Percentiles rank a stretch among this genome's conserved stretches.
Conservation (phyloP, 2,113 vertebrate genomes). For the Guaruba guarouba region DNA sequence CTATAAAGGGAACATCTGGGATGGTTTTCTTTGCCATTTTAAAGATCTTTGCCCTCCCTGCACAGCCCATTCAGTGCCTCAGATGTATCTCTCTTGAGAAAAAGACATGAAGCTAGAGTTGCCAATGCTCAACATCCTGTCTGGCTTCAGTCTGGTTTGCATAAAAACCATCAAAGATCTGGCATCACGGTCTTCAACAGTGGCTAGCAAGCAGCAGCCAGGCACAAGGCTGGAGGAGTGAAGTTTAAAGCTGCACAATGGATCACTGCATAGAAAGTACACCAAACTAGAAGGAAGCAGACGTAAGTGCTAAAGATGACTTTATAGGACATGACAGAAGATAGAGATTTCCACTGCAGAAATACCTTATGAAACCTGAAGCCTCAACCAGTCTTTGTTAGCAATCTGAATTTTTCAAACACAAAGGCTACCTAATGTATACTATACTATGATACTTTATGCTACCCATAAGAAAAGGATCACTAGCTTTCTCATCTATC, state of each 20-base stretch:
- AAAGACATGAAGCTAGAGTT: not conserved
- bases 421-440: accelerated
- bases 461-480: not conserved
- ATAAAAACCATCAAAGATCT: not conserved
- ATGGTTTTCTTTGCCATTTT: not conserved
- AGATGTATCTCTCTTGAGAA: not conserved
- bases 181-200: not conserved
- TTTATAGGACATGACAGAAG: not conserved
- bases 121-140: not conserved
- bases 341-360: not conserved
- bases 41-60: not conserved
- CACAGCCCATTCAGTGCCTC: not conserved
- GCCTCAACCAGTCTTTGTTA: accelerated
- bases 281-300: not conserved
- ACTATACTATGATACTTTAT: not conserved
- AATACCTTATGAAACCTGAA: not conserved
- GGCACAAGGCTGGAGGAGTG: not conserved
- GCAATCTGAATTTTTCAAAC: not conserved
- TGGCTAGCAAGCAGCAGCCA: not conserved
- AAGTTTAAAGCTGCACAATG: not conserved
- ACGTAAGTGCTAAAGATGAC: not conserved
- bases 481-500: not conserved
- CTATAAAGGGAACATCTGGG: not conserved
- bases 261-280: not conserved
- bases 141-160: not conserved